Percentiles rank a stretch among this genome's conserved stretches.
Conservation (phyloP, 2,113 vertebrate species). For the Trogon surrucura region DNA sequence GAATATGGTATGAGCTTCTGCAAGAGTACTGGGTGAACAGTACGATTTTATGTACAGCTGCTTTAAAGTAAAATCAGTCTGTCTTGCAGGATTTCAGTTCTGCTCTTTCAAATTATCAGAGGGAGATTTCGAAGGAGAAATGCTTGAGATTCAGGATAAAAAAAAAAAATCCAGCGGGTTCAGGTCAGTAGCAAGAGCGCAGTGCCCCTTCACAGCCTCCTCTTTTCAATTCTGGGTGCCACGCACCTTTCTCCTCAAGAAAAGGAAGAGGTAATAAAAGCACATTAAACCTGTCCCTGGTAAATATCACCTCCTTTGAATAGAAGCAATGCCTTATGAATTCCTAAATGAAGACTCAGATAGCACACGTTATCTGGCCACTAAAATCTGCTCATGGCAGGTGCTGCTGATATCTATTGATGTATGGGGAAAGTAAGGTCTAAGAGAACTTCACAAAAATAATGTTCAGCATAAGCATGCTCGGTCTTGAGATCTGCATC, state of each 20-base stretch:
- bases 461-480: rapidly evolving
- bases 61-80: neutral
- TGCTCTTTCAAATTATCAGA: neutral
- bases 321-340: neutral
- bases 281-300: neutral
- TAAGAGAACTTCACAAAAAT: neutral
- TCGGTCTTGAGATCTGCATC: neutral
- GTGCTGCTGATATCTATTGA: neutral
- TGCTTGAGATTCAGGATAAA: neutral
- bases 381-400: neutral
- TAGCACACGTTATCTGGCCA: rapidly evolving
- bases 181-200: neutral
- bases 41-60: neutral
- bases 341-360: neutral
- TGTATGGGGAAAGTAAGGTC: neutral
- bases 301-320: neutral
- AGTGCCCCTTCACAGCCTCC: neutral
- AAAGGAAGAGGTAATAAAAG: neutral
- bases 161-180: neutral
- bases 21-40: neutral
- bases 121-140: neutral
- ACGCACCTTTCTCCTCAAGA: neutral
- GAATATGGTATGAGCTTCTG: neutral
- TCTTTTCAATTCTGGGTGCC: neutral
- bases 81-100: neutral